These are phyloP conservation scores for Corvus cornix DNA, from an alignment of 2,113 vertebrate genomes.

Conservation along the genomic window DNA sequence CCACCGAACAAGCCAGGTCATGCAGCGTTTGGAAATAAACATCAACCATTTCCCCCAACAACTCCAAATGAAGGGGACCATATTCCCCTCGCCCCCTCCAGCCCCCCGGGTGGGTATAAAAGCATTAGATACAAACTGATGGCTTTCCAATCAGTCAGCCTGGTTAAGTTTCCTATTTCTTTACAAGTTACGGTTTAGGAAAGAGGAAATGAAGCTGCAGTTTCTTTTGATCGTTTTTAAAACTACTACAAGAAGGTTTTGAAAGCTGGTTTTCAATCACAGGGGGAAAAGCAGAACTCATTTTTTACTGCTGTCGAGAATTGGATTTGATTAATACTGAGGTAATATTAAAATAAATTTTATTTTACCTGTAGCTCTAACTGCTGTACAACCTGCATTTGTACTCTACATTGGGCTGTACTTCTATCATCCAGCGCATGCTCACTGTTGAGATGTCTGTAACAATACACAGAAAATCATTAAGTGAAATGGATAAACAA, in stretches of 20 bases:
- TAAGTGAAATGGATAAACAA: constrained; percentile 79
- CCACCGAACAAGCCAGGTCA: constrained; percentile 44
- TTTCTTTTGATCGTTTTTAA: constrained; percentile 29
- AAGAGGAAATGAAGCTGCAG: constrained; percentile 49
- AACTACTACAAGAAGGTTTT: constrained; percentile 56
- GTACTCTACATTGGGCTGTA: constrained; percentile 99
- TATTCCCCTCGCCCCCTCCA: neutral
- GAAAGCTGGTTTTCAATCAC: constrained; percentile 56
- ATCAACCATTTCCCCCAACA: neutral
- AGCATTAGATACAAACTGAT: neutral
- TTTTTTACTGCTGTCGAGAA: constrained; percentile 60
- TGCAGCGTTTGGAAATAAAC: constrained; percentile 38
- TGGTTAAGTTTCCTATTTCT: constrained; percentile 57
- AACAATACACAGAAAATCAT: constrained; percentile 81
- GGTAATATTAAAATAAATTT: constrained; percentile 74
- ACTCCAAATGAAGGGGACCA: neutral
- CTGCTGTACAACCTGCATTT: constrained; percentile 99
- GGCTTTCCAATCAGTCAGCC: constrained; percentile 34
- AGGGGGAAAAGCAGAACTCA: constrained; percentile 65
- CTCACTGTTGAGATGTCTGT: constrained; percentile 99
- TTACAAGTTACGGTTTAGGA: constrained; percentile 41
- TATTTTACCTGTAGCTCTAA: constrained; percentile 98
- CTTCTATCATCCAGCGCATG: constrained; percentile 99
- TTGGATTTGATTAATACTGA: constrained; percentile 65
- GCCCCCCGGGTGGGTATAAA: neutral